Base-by-base conservation (phyloP, 2,113 vertebrate genomes). In the Bubo bubo region DNA sequence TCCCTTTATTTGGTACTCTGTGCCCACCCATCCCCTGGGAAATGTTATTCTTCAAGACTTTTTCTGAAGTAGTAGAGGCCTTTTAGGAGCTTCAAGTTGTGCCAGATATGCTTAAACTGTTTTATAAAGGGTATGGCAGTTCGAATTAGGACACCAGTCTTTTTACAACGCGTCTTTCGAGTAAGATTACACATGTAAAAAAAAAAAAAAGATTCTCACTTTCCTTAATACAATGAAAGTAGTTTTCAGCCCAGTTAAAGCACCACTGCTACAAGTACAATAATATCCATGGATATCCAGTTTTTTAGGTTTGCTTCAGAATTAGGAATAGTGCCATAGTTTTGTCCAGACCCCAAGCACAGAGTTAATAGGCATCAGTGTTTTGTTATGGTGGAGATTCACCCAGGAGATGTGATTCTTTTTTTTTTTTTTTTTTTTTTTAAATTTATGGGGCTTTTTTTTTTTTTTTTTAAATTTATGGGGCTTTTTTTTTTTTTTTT, bases 191-290 rank as follows among this genome's bases (percentile, higher is more conserved):
- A n/a, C 41, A 26, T 21, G 35, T 81, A 4, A 30, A 60, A 73
- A 72, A 21, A 56, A 56, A n/a, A 8, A 35, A 32, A 59, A 9
- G 30, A 41, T 4, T 45, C 30, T 79, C 39, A n/a, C 9, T 93
- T 90, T 85, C 32, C 71, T 59, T 86, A 60, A 45, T 49, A 53
- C 39, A 74, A 19, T 50, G 21, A 56, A 70, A 94, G 30, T 76
- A 71, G 53, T 71, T 88, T 90, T 24, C 39, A 84, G 86, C 60
- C 76, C 75, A 84, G 39, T 94, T 85, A 90, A 95, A 96, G 75
- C 58, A 75, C 60, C 60, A 32, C 64, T 82, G 45, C 53, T 79
- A 32, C 24, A 85, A 79, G 84, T 94, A 76, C 83, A 87, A 62
- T 88, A 92, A 53, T 80, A 50, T 23, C 50, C 15, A 8, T 68